Percentiles rank a stretch among this genome's conserved stretches.
phyloP scores from a whole-genome alignment of 2,113 vertebrate species.

The Aplodontia rufa region DNA sequence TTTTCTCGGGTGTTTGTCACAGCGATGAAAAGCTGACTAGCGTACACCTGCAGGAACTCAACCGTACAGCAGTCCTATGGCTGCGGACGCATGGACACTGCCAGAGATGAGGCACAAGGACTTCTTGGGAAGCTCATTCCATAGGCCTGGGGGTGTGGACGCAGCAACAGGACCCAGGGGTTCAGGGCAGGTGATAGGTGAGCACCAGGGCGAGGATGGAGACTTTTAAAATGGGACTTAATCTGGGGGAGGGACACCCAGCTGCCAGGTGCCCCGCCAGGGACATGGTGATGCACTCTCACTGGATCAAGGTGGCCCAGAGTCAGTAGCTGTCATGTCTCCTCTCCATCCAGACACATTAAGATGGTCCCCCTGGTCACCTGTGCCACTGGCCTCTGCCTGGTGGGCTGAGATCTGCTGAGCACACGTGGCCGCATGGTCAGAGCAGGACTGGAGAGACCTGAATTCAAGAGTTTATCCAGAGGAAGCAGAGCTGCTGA shows the following conservation, averaged over 20 bases:
- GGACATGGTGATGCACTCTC: not conserved
- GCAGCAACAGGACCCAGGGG: not conserved
- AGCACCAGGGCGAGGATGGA: not conserved
- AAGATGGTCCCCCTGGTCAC: not conserved
- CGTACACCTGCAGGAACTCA: not conserved
- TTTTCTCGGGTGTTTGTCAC: not conserved
- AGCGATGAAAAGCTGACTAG: too few species aligned
- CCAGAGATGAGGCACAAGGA: not conserved
- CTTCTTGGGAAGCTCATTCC: not conserved
- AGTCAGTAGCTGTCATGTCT: not conserved
- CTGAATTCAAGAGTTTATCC: too few species aligned
- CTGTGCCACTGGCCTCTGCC: not conserved
- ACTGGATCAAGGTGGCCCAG: not conserved
- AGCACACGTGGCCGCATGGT: too few species aligned
- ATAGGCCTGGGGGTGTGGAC: rapidly evolving
- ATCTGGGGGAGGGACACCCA: not conserved
- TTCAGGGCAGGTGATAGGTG: rapidly evolving
- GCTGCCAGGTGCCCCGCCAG: not conserved
- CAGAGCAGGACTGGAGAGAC: too few species aligned
- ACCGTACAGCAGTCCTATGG: not conserved
- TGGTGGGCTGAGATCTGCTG: not conserved
- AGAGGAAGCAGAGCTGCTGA: too few species aligned
- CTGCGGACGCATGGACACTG: not conserved
- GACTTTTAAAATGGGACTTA: rapidly evolving
- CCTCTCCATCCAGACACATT: not conserved